Percentiles rank a stretch among this genome's conserved stretches.
phyloP scores from a whole-genome alignment of 2,797 vertebrate genomes.

The Galago senegalensis region DNA sequence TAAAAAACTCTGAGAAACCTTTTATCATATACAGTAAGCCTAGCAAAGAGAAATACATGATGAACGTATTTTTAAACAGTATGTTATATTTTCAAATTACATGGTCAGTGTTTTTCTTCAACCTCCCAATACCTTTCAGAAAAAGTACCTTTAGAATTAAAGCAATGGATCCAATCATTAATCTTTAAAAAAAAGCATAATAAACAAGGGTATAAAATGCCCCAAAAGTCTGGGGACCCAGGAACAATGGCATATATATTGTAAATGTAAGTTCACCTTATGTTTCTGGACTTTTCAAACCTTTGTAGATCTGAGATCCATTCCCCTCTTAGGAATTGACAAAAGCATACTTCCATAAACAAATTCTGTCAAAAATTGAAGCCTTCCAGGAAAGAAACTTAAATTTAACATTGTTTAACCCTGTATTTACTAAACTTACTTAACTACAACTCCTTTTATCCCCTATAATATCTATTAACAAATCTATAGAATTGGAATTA shows the following conservation, averaged over 20 bases:
- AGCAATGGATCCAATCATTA: conserved; percentile 18
- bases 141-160: conserved; percentile 65
- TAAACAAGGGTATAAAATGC: conserved; percentile 10
- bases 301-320: conserved; percentile 22
- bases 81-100: conserved; percentile 44
- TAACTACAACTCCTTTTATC: conserved; percentile 30
- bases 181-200: neutral
- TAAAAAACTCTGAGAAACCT: neutral
- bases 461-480: neutral
- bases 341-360: conserved; percentile 19
- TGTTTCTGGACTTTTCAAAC: neutral
- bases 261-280: conserved; percentile 41
- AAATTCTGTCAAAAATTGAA: neutral
- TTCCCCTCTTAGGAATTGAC: neutral
- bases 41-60: neutral
- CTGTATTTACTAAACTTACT: conserved; percentile 19
- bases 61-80: conserved; percentile 55
- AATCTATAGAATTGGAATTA: neutral
- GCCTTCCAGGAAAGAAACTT: conserved; percentile 41
- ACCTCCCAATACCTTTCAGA: neutral
- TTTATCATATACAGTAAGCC: neutral
- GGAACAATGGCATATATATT: neutral
- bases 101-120: neutral
- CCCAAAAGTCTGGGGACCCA: conserved; percentile 5
- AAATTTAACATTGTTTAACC: conserved; percentile 18